phyloP scores from a whole-genome alignment of 2,113 vertebrate genomes.

The Otolemur garnettii region DNA sequence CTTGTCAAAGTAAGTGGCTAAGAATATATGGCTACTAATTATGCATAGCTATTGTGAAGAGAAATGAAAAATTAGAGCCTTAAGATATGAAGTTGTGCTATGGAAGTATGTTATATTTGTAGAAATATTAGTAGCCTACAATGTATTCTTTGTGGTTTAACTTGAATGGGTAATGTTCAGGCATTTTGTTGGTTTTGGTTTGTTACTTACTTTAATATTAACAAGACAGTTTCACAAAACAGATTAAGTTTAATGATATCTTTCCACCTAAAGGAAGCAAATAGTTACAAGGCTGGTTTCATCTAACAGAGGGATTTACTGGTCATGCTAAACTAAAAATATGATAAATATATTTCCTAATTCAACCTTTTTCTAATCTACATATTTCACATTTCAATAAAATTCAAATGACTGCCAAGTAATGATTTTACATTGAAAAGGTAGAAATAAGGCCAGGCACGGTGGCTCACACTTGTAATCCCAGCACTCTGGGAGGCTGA shows the following conservation, averaged over 20 bases:
- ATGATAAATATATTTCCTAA: constrained; percentile 75
- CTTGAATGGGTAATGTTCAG: neutral
- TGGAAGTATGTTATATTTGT: neutral
- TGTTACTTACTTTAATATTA: constrained; percentile 57
- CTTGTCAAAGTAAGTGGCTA: neutral
- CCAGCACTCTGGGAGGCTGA: too few species aligned
- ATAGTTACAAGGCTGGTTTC: constrained; percentile 71
- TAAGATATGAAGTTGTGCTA: neutral
- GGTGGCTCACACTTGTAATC: too few species aligned
- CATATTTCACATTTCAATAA: constrained; percentile 76
- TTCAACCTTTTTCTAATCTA: constrained; percentile 71
- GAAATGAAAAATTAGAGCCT: neutral
- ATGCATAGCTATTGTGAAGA: neutral
- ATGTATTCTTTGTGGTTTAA: constrained; percentile 32
- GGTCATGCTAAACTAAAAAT: constrained; percentile 68
- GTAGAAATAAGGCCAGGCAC: constrained; percentile 38
- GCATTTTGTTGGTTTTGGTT: constrained; percentile 47
- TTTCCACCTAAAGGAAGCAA: constrained; percentile 60
- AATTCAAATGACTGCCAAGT: constrained; percentile 54
- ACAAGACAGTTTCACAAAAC: constrained; percentile 54
- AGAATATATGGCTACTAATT: constrained; percentile 23
- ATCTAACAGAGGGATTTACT: constrained; percentile 78
- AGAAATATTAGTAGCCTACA: neutral
- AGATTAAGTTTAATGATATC: constrained; percentile 52
- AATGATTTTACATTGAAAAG: constrained; percentile 60